phyloP scores from a whole-genome alignment of 2,797 vertebrate species.

The Galagoides demidoff region DNA sequence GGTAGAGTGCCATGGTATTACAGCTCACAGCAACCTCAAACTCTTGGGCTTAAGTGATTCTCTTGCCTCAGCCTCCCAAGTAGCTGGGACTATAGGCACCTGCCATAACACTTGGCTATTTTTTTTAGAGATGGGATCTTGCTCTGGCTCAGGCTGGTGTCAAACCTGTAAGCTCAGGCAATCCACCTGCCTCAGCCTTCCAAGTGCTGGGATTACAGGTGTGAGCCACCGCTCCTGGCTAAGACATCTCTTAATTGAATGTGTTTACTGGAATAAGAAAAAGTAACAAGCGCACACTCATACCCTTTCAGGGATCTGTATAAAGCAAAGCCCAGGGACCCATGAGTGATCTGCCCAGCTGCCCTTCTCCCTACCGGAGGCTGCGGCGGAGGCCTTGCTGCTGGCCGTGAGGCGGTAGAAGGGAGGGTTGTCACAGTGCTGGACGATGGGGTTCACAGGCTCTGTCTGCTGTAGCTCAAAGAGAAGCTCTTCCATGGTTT shows the following conservation, averaged over 20 bases:
- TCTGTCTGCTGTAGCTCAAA: slow-evolving; percentile 99
- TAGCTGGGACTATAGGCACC: too few species aligned
- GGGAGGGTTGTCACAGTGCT: slow-evolving; percentile 98
- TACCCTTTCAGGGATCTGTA: not conserved
- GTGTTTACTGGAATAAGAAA: not conserved
- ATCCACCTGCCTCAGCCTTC: too few species aligned
- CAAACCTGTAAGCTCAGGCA: too few species aligned
- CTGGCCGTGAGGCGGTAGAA: slow-evolving; percentile 98
- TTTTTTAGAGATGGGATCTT: too few species aligned
- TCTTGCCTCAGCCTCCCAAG: too few species aligned
- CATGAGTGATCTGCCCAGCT: accelerated
- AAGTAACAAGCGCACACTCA: not conserved
- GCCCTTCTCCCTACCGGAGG: slow-evolving; percentile 91
- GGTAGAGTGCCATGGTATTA: too few species aligned
- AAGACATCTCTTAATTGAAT: not conserved
- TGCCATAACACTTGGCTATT: too few species aligned
- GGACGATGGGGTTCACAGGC: slow-evolving; percentile 97
- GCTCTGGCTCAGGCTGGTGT: too few species aligned
- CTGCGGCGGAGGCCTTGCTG: slow-evolving; percentile 95
- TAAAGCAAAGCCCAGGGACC: not conserved
- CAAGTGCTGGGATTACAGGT: too few species aligned
- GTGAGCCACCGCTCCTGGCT: not conserved
- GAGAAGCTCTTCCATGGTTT: slow-evolving; percentile 99
- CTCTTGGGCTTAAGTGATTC: too few species aligned
- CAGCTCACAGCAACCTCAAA: too few species aligned